Conservation (phyloP, 2,113 vertebrate genomes). For the Pseudolaguvia tuberculata region DNA sequence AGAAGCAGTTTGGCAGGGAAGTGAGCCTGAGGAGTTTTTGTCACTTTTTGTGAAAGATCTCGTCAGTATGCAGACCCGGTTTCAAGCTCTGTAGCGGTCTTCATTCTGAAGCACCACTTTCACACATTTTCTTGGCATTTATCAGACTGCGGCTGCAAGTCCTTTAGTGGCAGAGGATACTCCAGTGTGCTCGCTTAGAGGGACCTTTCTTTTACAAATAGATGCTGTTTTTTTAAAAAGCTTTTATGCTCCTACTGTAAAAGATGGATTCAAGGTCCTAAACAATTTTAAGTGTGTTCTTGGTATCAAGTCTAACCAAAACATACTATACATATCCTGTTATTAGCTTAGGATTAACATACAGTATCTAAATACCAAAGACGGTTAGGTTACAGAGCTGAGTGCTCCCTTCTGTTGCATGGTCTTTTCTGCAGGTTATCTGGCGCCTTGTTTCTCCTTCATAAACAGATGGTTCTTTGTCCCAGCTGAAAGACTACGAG, state of each 20-base stretch:
- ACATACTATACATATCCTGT: no score
- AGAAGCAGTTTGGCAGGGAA: conserved; percentile 47
- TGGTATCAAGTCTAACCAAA: background rate
- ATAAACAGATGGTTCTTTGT: conserved; percentile 66
- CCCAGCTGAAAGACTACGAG: conserved; percentile 49
- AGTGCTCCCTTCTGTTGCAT: conserved; percentile 36
- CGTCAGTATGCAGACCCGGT: conserved; percentile 70
- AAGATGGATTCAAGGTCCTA: background rate
- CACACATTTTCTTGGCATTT: conserved; percentile 64
- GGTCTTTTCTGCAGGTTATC: conserved; percentile 55
- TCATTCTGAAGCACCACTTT: conserved; percentile 69
- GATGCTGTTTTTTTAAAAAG: background rate
- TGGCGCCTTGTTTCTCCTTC: conserved; percentile 54
- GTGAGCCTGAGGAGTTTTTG: conserved; percentile 67
- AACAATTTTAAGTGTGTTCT: background rate
- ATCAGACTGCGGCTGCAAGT: conserved; percentile 66
- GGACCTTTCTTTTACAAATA: conserved; percentile 17
- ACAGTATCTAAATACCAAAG: conserved; percentile 39
- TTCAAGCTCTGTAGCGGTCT: conserved; percentile 56
- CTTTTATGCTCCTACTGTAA: background rate
- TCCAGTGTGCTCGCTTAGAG: conserved; percentile 70
- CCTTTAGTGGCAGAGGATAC: conserved; percentile 59
- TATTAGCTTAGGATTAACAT: conserved; percentile 22
- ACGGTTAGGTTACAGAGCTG: conserved; percentile 41
- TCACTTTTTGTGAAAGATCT: conserved; percentile 68